phyloP scores from a whole-genome alignment of 2,888 invertebrate species.

The Leucoptera coffeella region DNA sequence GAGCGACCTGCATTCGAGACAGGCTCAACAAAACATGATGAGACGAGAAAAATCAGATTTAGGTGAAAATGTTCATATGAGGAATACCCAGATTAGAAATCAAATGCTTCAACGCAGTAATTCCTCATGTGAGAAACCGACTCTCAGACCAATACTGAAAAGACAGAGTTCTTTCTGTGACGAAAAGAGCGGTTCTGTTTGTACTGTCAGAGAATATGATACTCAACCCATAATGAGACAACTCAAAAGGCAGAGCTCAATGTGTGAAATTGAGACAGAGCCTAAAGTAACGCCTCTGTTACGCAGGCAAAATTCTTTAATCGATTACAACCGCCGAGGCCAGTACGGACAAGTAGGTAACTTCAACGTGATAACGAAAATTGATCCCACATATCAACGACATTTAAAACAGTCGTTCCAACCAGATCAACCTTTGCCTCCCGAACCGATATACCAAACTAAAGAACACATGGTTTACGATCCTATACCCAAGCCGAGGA shows the following conservation, averaged over 20 bases:
- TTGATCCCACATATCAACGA: constrained; percentile 52
- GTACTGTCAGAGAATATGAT: constrained; percentile 41
- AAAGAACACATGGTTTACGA: constrained; percentile 44
- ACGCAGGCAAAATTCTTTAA: constrained; percentile 47
- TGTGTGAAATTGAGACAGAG: constrained; percentile 50
- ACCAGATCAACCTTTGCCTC: constrained; percentile 45
- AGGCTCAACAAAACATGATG: constrained; percentile 22
- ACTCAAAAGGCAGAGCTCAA: constrained; percentile 38
- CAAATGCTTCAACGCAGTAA: constrained; percentile 46
- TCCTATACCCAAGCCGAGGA: constrained; percentile 44
- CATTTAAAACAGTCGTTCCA: constrained; percentile 46
- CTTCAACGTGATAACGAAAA: constrained; percentile 52
- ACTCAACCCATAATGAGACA: constrained; percentile 32
- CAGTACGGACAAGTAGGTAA: constrained; percentile 38
- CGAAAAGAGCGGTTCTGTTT: constrained; percentile 36
- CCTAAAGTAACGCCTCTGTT: constrained; percentile 49
- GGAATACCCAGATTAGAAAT: constrained; percentile 35
- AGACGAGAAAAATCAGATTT: constrained; percentile 44
- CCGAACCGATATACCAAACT: constrained; percentile 47
- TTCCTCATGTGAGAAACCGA: constrained; percentile 44
- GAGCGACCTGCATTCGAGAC: constrained; percentile 38
- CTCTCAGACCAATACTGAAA: constrained; percentile 40
- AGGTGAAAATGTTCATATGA: constrained; percentile 28
- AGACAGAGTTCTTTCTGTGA: constrained; percentile 46
- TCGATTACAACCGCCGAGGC: constrained; percentile 44